These are phyloP conservation scores for Coleophora deauratella DNA, from an alignment of 2,888 invertebrate genomes.

Conservation along the genomic window DNA sequence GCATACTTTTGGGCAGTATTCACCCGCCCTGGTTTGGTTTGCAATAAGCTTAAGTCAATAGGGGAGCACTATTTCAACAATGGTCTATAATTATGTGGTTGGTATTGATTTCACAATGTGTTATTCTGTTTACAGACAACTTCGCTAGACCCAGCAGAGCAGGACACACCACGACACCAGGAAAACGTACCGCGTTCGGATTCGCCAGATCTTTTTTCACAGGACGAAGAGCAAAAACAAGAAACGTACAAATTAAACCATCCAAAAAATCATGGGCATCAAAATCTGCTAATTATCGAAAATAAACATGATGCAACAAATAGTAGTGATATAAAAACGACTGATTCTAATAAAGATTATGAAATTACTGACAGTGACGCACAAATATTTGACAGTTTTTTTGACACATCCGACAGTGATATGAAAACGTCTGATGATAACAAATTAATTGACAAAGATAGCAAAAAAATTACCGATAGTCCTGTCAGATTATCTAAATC, in stretches of 20 bases:
- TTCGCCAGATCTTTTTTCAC: constrained; percentile 49
- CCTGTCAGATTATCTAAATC: too few species aligned
- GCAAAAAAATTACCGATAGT: constrained; percentile 5
- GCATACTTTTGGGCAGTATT: too few species aligned
- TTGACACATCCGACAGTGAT: too few species aligned
- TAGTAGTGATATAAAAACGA: too few species aligned
- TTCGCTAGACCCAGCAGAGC: constrained; percentile 16
- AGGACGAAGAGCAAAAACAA: constrained; percentile 32
- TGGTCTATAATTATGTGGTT: background rate
- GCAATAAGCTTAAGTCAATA: too few species aligned
- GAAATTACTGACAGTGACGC: background rate
- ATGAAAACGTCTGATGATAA: background rate
- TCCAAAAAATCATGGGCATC: constrained; percentile 1
- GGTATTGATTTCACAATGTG: background rate
- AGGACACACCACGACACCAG: constrained; percentile 13
- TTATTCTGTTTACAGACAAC: constrained; percentile 29
- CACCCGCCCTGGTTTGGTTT: too few species aligned
- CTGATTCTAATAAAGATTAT: background rate
- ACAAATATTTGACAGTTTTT: background rate
- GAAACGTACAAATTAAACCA: constrained; percentile 3
- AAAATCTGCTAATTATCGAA: background rate
- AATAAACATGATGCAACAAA: too few species aligned
- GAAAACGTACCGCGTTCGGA: constrained; percentile 16
- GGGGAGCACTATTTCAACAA: too few species aligned
- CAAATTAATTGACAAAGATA: constrained; percentile 2